These are phyloP conservation scores for Laodelphax striatellus DNA, from an alignment of 1,140 invertebrate genomes.

Conservation along the genomic window DNA sequence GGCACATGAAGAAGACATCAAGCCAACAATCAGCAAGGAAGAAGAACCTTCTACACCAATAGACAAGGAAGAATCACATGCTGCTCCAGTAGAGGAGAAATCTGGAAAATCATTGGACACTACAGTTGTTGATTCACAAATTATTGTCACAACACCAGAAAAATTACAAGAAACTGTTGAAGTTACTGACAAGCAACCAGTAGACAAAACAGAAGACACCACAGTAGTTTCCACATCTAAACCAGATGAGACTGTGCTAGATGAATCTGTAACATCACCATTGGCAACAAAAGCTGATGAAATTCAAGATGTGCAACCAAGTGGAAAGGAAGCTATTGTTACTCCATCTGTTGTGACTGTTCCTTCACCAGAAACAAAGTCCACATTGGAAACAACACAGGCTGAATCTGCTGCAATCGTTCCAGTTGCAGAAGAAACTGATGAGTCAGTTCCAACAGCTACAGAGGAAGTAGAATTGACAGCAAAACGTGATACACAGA, in stretches of 20 bases:
- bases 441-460: no score
- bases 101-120: no score
- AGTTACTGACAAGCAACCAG: not conserved
- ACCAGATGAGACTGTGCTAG: not conserved
- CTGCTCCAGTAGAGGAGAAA: no score
- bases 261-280: not conserved
- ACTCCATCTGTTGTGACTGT: not conserved
- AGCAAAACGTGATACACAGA: no score
- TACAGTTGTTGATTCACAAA: not conserved
- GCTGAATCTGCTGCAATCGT: no score
- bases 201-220: not conserved
- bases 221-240: not conserved
- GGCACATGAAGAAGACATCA: no score
- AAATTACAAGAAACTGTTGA: not conserved
- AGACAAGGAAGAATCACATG: no score
- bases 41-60: no score
- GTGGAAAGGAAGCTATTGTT: not conserved
- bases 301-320: not conserved
- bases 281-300: not conserved
- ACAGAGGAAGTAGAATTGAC: no score
- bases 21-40: no score
- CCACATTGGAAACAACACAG: no score
- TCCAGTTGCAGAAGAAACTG: no score
- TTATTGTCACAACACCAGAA: not conserved
- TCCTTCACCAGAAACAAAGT: not conserved